Base-by-base conservation (phyloP, 2,113 vertebrate species). In the Oxyura jamaicensis region DNA sequence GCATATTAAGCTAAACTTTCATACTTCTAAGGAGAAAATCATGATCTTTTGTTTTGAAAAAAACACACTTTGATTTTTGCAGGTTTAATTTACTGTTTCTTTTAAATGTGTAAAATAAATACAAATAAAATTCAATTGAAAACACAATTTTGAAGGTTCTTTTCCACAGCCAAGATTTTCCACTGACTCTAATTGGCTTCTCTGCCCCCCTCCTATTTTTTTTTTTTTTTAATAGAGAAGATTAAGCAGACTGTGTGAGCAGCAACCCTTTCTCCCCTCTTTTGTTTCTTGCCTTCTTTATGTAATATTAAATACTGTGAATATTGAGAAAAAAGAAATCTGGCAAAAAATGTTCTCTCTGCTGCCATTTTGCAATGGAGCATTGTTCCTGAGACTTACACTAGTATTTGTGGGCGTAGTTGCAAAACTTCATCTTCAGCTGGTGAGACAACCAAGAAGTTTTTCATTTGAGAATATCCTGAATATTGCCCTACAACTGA, bases 281-380 rank as follows among this genome's bases (percentile, higher is more conserved):
- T 93, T 91, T 93, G 76, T 88, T 94, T 95, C 69, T 93, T 77
- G 55, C 36, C 41, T 91, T 88, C 31, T 79, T 94, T 94, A 93
- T 6, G 8, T 95, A 86, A 86, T 88, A 62, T 53, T 95, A 86
- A 91, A 75, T 82, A 42, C 33, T 88, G 56, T 55, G 41, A 80
- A 80, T 94, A 59, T n/a, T 83, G 59, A 79, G 79, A 80, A 88
- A 83, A 91, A 85, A 35, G 23, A 72, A 75, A 72, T 87, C 65
- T 81, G 72, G 44, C 66, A 87, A 33, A 95, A 94, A 55, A 62
- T 71, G 39, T 91, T 90, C 41, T 60, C 50, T 81, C 31, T 91
- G 65, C 79, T 95, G 86, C 71, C 62, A 18, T 89, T 94, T 83
- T 97, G 87, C 73, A 94, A 44, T 65, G 59, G 42, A 82, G 76